Evolutionary conservation across 1,140 invertebrate genomes (phyloP), one percentile per base, ranked within the genome.

Genomic region (Telenomus remus): DNA sequence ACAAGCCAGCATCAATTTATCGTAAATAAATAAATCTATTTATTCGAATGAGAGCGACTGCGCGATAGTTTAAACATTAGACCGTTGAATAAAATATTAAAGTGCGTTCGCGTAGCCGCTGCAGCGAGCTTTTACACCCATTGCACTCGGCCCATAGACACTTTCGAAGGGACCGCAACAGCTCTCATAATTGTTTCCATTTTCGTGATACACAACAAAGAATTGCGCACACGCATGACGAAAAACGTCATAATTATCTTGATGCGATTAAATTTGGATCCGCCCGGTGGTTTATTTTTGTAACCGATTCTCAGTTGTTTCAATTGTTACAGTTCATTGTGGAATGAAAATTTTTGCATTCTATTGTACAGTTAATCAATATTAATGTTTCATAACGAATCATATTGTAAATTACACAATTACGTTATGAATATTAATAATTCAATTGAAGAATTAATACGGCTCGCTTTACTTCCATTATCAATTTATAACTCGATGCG

Each of bases 1-100:
- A 78, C 75, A 75, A 79, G 57, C 55, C 79, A 74, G 78, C 84
- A 84, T 84, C 81, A 84, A 84, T 85, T 84, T 82, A 84, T 83
- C 82, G 80, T 84, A 84, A 85, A 84, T 84, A 85, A 85, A 85
- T 85, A 84, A 84, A 85, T 85, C 83, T 85, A 83, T 85, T 84
- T 84, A 84, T 83, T 78, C 81, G 82, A 66, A 70, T 77, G 65
- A 65, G 48, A 49, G 71, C 65, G 50, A 61, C 63, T 70, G 12
- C 53, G 63, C 54, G 66, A 82, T 82, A 84, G 81, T 84, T 84
- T 79, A 81, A 82, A 82, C 82, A 83, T 82, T 80, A 83, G 78
- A 79, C 77, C 78, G 76, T 65, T 83, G 82, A 84, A 84, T 85
- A 83, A 84, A 83, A 84, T 85, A 84, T 83, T 60, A 81, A 66